phyloP scores from a whole-genome alignment of 2,797 vertebrate species.

The Paguma larvata region DNA sequence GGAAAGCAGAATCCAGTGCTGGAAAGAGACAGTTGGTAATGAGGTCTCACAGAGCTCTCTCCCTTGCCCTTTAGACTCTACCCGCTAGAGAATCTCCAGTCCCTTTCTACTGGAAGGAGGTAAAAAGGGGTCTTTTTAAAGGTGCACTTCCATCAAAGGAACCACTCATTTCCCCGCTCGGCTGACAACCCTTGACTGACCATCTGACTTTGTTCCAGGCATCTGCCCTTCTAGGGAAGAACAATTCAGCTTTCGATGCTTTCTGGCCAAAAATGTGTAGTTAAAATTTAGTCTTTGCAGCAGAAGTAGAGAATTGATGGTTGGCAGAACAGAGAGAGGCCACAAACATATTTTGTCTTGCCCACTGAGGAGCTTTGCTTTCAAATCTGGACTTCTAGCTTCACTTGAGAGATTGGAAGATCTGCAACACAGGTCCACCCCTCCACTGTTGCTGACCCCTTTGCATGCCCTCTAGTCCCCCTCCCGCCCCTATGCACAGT shows the following conservation, averaged over 20 bases:
- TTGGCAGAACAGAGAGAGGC: background rate
- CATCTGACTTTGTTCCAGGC: background rate
- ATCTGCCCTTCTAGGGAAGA: background rate
- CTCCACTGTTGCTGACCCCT: background rate
- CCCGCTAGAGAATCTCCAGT: background rate
- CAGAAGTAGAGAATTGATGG: background rate
- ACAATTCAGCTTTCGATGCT: background rate
- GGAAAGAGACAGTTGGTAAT: background rate
- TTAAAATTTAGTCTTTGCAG: background rate
- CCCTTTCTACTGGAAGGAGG: background rate
- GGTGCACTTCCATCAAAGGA: background rate
- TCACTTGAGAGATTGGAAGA: background rate
- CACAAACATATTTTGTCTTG: background rate
- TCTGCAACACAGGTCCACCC: background rate
- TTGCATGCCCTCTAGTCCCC: background rate
- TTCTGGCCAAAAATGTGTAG: background rate
- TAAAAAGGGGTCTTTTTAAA: background rate
- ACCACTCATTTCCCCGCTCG: fast-evolving
- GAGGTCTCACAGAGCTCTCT: background rate
- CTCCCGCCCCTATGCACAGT: no score
- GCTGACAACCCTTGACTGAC: fast-evolving
- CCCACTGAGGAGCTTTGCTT: background rate
- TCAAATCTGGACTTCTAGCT: background rate
- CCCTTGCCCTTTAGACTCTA: background rate
- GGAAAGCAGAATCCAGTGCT: background rate